Evolutionary conservation across 2,888 invertebrate genomes (phyloP), one percentile per base, ranked within the genome.

Genomic region (Standfussiana lucernea): DNA sequence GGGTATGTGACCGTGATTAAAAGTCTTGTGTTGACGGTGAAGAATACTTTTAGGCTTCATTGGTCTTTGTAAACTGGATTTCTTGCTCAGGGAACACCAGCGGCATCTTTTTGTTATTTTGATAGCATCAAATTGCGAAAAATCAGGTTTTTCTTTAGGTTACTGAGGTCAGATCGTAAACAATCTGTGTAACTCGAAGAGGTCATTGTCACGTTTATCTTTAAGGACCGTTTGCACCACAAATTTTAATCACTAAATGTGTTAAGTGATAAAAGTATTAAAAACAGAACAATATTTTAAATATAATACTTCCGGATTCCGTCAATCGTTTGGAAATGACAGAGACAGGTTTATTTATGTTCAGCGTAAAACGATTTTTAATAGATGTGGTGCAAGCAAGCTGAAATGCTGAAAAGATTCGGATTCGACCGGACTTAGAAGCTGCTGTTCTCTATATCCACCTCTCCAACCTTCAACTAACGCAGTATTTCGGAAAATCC

Each of bases 71-170:
- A 65, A 50, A 65, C 15, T n/a, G 2, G 37, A 65, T 59, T n/a
- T 69, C 8, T 68, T 15, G n/a, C 35, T n/a, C 67, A 47, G n/a
- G 64, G 40, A 64, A 64, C 1, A 40, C 35, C 18, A 45, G 80
- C 84, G 79, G 80, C 80, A 61, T 80, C 80, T 84, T 40, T 80
- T 53, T 79, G 70, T 70, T 24, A 21, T 18, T 15, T 7, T 47
- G 80, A 80, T 80, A 79, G 2, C 15, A 84, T 80, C 80, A 66
- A 70, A 45, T 15, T 79, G 70, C 37, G 59, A 45, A 79, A 78
- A 59, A 83, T 83, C 80, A 6, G 64, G 84, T 84, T 80, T 80
- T 79, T 65, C 32, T 79, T 53, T 0, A 59, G 2, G 53, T 56
- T 50, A 24, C 37, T 47, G 1, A 32, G 50, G 65, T 72, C 10